These are phyloP conservation scores for Hetaerina americana DNA, from an alignment of 1,140 invertebrate genomes.

Conservation along the genomic window DNA sequence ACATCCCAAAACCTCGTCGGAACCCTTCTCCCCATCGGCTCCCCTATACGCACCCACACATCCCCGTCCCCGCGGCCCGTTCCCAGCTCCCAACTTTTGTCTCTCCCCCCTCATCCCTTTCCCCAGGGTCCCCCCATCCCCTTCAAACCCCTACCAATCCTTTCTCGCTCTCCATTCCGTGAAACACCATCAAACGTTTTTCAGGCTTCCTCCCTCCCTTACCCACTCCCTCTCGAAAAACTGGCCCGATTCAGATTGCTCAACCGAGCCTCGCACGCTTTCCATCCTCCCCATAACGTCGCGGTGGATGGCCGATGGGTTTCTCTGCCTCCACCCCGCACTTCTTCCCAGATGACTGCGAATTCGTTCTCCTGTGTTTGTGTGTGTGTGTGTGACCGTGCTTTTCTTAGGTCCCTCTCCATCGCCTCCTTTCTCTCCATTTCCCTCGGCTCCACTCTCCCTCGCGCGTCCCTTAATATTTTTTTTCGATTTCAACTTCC, in stretches of 20 bases:
- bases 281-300: neutral
- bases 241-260: neutral
- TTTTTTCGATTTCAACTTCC: too few species aligned
- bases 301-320: too few species aligned
- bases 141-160: neutral
- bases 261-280: neutral
- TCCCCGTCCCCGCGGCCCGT: neutral
- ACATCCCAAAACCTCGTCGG: too few species aligned
- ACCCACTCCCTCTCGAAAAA: too few species aligned
- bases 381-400: too few species aligned
- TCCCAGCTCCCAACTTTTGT: neutral
- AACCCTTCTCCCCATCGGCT: neutral
- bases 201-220: neutral
- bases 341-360: too few species aligned
- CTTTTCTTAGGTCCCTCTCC: too few species aligned
- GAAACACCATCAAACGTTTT: neutral
- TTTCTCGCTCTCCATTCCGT: neutral
- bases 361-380: too few species aligned
- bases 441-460: too few species aligned
- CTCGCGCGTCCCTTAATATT: too few species aligned
- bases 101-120: neutral
- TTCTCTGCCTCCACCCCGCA: too few species aligned
- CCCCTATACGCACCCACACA: neutral
- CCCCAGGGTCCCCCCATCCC: neutral
- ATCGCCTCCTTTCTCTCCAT: too few species aligned